Conservation (phyloP, 2,113 vertebrate species). For the Pteruthius melanotis region DNA sequence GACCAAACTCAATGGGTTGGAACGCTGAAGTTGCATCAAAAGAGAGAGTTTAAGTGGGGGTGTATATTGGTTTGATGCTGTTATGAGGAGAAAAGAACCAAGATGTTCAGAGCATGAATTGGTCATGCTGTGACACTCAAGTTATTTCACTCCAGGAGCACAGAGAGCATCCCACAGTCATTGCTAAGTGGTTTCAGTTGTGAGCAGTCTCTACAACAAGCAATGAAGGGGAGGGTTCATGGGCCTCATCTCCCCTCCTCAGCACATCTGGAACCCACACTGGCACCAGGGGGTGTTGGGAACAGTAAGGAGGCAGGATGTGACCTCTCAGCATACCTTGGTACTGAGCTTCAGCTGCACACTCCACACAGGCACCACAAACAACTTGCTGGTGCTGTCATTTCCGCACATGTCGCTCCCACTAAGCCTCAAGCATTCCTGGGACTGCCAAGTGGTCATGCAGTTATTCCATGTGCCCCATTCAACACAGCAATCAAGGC, state of each 20-base stretch:
- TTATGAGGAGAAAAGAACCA: background rate
- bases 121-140: background rate
- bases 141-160: background rate
- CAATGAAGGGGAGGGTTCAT: background rate
- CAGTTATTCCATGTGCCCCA: background rate
- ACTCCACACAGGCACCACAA: background rate
- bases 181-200: background rate
- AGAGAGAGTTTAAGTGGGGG: background rate
- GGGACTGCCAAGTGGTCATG: background rate
- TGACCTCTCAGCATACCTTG: background rate
- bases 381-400: background rate
- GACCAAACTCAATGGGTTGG: background rate
- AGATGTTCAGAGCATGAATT: background rate
- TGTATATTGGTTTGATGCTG: background rate
- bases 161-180: background rate
- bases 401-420: accelerated
- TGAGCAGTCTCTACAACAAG: background rate
- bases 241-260: background rate
- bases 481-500: background rate
- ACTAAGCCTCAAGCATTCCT: background rate
- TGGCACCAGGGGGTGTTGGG: background rate
- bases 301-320: background rate
- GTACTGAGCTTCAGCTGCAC: background rate
- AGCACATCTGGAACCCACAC: background rate
- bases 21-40: background rate